Evolutionary conservation across 2,888 invertebrate genomes (phyloP).

Genomic region (Eustalomyia histrio): DNA sequence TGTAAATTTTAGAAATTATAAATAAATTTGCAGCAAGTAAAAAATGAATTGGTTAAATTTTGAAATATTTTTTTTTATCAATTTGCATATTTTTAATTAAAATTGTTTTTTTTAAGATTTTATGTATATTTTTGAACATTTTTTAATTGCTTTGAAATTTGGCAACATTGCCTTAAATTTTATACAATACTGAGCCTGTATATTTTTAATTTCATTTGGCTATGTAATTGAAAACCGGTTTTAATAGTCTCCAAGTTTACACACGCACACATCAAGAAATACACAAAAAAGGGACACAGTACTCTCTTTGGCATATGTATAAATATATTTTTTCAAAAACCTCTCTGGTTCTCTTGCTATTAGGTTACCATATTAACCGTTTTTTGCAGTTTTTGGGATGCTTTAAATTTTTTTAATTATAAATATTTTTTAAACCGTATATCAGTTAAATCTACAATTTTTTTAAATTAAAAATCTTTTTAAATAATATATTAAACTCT

Average conservation of each 20-base stretch:
- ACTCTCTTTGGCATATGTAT: slow-evolving; percentile 19
- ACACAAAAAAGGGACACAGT: slow-evolving; percentile 39
- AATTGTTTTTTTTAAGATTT: background rate
- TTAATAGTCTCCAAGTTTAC: slow-evolving; percentile 32
- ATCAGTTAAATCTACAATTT: too few relatives aligned
- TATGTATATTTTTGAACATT: slow-evolving; percentile 5
- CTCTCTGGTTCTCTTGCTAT: background rate
- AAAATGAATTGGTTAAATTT: too few relatives aligned
- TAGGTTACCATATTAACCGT: too few relatives aligned
- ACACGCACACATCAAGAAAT: slow-evolving; percentile 3
- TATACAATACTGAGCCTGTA: slow-evolving; percentile 43
- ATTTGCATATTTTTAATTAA: slow-evolving; percentile 2
- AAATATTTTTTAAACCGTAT: too few relatives aligned
- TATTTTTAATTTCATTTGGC: slow-evolving; percentile 37
- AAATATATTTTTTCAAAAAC: background rate
- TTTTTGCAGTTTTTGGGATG: too few relatives aligned
- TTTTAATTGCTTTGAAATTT: slow-evolving; percentile 38
- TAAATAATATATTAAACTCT: too few relatives aligned
- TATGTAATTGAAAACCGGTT: slow-evolving; percentile 56
- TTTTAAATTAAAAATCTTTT: too few relatives aligned
- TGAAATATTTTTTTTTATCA: slow-evolving; percentile 10
- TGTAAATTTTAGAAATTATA: too few relatives aligned
- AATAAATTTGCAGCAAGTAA: too few relatives aligned
- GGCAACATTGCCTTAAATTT: slow-evolving; percentile 44
- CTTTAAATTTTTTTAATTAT: too few relatives aligned